Evolutionary conservation across 2,888 invertebrate genomes (phyloP).

Genomic region (Orgyia antiqua): DNA sequence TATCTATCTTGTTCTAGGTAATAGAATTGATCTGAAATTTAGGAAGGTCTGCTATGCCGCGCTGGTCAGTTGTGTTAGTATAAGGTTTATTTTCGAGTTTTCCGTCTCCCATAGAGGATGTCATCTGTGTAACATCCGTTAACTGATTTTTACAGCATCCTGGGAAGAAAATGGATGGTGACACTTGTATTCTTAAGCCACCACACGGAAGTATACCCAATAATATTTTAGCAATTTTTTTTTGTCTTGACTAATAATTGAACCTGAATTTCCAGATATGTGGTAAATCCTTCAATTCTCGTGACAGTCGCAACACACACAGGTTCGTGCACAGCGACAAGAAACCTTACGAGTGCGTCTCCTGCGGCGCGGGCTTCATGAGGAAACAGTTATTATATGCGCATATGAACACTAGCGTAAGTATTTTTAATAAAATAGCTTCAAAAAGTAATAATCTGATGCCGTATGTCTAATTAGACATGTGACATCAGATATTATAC

Average conservation of each 20-base stretch:
- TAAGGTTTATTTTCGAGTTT: no score
- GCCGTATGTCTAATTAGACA: not conserved
- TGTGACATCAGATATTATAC: not conserved
- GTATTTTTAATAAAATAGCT: constrained; percentile 10
- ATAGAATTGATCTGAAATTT: not conserved
- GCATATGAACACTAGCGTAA: constrained; percentile 84
- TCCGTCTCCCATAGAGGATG: no score
- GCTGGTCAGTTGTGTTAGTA: no score
- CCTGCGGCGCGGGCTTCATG: constrained; percentile 91
- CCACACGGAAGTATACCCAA: no score
- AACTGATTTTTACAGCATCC: no score
- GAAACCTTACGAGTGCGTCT: constrained; percentile 90
- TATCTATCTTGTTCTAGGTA: not conserved
- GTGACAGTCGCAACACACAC: constrained; percentile 91
- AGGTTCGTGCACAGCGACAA: constrained; percentile 91
- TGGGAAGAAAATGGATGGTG: no score
- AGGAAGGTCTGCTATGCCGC: no score
- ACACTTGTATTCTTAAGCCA: no score
- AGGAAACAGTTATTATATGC: constrained; percentile 86
- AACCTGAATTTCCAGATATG: constrained; percentile 79
- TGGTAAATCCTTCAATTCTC: constrained; percentile 89
- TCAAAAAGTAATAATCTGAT: not conserved
- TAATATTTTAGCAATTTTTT: no score
- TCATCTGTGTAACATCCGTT: no score
- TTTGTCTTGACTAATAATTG: no score